Evolutionary conservation across 2,113 vertebrate genomes (phyloP).

Genomic region (Brachionichthys hirsutus): DNA sequence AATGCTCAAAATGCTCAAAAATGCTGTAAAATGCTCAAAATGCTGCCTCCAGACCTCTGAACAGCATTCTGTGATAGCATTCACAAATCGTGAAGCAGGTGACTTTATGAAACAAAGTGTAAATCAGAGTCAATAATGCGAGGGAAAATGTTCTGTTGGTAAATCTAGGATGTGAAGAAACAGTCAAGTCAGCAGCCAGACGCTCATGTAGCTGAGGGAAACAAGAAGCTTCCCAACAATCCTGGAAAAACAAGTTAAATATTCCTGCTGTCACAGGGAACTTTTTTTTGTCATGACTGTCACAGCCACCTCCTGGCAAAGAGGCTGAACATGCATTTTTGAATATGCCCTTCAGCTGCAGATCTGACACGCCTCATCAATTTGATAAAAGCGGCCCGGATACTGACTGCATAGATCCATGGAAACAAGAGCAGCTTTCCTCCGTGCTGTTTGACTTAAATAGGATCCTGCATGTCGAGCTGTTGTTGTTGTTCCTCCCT

Average conservation of each 20-base stretch:
- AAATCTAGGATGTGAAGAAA: constrained; percentile 58
- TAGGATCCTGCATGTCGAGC: constrained; percentile 54
- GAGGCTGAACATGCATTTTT: constrained; percentile 73
- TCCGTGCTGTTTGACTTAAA: constrained; percentile 56
- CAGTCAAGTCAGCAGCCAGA: constrained; percentile 49
- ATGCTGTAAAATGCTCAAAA: too few relatives aligned
- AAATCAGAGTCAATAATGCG: constrained; percentile 20
- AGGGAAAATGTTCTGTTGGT: constrained; percentile 23
- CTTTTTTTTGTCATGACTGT: constrained; percentile 66
- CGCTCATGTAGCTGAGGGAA: constrained; percentile 40
- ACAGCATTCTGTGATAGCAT: not conserved
- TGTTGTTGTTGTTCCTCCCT: constrained; percentile 42
- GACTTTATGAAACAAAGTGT: constrained; percentile 31
- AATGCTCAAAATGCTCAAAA: too few relatives aligned
- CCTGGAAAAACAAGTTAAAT: constrained; percentile 57
- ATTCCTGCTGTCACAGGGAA: constrained; percentile 68
- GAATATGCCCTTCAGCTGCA: constrained; percentile 58
- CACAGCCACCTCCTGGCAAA: constrained; percentile 58
- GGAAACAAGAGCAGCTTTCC: constrained; percentile 41
- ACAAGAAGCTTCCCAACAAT: constrained; percentile 50
- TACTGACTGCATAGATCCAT: constrained; percentile 49
- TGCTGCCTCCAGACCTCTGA: too few relatives aligned
- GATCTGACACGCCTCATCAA: constrained; percentile 64
- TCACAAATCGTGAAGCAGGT: constrained; percentile 6
- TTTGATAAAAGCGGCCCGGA: constrained; percentile 50